Evolutionary conservation across 2,797 vertebrate species (phyloP).

Genomic region (Syngnathus rostellatus): DNA sequence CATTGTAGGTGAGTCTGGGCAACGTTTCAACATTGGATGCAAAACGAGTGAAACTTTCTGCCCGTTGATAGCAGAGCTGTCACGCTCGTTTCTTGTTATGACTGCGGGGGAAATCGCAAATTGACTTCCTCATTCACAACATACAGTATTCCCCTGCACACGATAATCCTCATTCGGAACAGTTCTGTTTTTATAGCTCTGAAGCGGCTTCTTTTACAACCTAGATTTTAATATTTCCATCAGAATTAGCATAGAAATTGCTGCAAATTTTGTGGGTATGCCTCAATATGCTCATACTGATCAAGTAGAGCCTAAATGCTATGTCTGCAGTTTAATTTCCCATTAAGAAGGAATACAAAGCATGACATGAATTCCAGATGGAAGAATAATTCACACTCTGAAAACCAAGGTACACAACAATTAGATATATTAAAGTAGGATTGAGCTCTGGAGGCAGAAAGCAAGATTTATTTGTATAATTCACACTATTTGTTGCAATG

Average conservation of each 20-base stretch:
- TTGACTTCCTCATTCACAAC: constrained; percentile 22
- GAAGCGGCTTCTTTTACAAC: background rate
- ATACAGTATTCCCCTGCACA: constrained; percentile 4
- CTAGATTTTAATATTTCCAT: constrained; percentile 7
- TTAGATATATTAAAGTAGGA: constrained; percentile 10
- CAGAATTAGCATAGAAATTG: constrained; percentile 10
- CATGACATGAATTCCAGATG: constrained; percentile 13
- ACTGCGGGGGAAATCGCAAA: constrained; percentile 39
- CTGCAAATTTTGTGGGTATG: constrained; percentile 8
- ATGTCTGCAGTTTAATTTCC: constrained; percentile 11
- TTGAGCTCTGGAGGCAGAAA: background rate
- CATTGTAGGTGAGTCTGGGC: constrained; percentile 44
- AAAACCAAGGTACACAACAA: constrained; percentile 9
- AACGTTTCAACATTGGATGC: constrained; percentile 37
- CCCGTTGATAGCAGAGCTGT: constrained; percentile 33
- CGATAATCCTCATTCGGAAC: constrained; percentile 11
- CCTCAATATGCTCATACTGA: constrained; percentile 7
- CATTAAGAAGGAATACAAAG: constrained; percentile 2
- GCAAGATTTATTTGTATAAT: background rate
- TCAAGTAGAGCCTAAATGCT: constrained; percentile 1
- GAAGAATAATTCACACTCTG: constrained; percentile 10
- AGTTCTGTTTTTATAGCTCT: background rate
- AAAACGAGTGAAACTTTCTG: constrained; percentile 48
- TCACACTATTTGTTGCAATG: background rate
- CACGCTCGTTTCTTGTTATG: constrained; percentile 31